phyloP scores from a whole-genome alignment of 1,140 invertebrate genomes.

The Physella acuta region DNA sequence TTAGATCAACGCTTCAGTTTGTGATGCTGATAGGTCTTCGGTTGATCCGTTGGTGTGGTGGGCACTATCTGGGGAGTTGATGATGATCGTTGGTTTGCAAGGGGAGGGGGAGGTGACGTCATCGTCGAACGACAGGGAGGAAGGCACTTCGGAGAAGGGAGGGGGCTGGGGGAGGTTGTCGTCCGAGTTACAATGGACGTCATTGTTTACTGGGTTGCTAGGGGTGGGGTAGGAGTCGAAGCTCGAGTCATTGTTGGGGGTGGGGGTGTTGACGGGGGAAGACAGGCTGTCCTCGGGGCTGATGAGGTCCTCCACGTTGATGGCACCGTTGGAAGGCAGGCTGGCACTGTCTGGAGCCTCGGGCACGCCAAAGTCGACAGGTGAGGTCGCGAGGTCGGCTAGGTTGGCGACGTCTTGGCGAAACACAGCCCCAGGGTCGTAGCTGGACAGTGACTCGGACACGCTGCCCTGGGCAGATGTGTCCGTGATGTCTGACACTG shows the following conservation, averaged over 20 bases:
- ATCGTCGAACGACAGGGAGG: slow-evolving; percentile 2
- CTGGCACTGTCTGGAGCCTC: not conserved
- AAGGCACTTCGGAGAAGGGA: slow-evolving; percentile 26
- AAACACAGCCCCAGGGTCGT: slow-evolving; percentile 16
- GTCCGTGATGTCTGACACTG: slow-evolving; percentile 11
- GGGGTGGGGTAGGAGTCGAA: not conserved
- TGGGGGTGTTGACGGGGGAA: not conserved
- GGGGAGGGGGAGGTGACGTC: slow-evolving; percentile 6
- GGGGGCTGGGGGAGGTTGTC: not conserved
- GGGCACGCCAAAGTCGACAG: not conserved
- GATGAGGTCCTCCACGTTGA: not conserved
- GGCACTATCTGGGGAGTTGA: slow-evolving; percentile 5
- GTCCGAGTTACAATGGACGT: not conserved
- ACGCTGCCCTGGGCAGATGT: slow-evolving; percentile 15
- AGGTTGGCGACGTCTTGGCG: slow-evolving; percentile 16
- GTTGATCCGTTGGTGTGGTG: not conserved
- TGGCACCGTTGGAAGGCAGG: no score
- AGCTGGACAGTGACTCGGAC: slow-evolving; percentile 18
- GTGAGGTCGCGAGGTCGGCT: not conserved
- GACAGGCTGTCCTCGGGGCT: not conserved
- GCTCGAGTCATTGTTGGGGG: not conserved
- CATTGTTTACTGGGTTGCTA: not conserved
- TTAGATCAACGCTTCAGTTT: slow-evolving; percentile 12
- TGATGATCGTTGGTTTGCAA: slow-evolving; percentile 6
- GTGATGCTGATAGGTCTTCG: slow-evolving; percentile 8